Percentiles rank a stretch among this genome's conserved stretches.
Conservation (phyloP, 2,113 vertebrate genomes). For the Sinocyclocheilus rhinocerous region DNA sequence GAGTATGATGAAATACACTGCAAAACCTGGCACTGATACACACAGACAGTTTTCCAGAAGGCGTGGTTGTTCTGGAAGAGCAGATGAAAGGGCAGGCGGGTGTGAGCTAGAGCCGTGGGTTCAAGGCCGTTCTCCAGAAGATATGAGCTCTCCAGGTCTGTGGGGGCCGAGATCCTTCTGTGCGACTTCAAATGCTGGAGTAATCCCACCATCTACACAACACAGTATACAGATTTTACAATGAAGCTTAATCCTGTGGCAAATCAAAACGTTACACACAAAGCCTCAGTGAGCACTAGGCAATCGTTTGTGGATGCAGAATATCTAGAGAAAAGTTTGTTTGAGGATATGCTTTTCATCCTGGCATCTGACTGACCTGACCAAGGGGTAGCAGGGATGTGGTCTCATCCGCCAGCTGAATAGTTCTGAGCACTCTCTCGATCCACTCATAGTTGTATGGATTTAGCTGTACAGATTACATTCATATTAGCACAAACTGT, state of each 20-base stretch:
- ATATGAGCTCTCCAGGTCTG: constrained; percentile 85
- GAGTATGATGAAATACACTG: background rate
- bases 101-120: constrained; percentile 77
- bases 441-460: constrained; percentile 95
- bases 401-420: constrained; percentile 84
- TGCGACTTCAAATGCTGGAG: constrained; percentile 92
- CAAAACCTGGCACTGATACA: constrained; percentile 37
- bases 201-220: constrained; percentile 83
- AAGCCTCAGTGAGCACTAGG: no score
- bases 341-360: no score
- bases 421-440: constrained; percentile 85
- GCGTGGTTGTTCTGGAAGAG: constrained; percentile 84
- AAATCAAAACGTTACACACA: background rate
- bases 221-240: background rate
- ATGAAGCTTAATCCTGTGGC: background rate
- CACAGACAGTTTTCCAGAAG: constrained; percentile 93
- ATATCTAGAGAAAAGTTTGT: no score
- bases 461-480: constrained; percentile 80
- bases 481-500: background rate
- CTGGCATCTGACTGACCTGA: constrained; percentile 74
- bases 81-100: constrained; percentile 90
- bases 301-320: no score
- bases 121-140: constrained; percentile 81
- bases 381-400: constrained; percentile 78
- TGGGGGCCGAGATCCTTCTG: constrained; percentile 80